Evolutionary conservation across 1,140 invertebrate genomes (phyloP).

Genomic region (Andrena cerasifolii): DNA sequence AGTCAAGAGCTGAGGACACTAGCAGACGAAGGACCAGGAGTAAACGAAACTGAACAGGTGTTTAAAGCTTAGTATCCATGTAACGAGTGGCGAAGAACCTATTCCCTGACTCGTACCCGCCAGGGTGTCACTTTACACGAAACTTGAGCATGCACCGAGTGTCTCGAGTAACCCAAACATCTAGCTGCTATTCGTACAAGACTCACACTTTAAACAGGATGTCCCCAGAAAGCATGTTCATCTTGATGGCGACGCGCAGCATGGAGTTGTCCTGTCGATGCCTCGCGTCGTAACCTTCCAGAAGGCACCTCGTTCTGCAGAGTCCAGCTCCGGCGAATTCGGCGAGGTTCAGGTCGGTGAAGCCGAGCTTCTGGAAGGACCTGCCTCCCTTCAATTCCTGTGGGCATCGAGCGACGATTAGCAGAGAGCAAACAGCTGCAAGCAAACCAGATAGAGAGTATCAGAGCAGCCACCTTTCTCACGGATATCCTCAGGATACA

Average conservation of each 20-base stretch:
- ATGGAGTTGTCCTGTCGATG: conserved; percentile 98
- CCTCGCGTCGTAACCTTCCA: conserved; percentile 96
- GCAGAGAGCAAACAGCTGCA: neutral
- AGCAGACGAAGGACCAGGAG: no score
- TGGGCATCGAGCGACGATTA: conserved; percentile 47
- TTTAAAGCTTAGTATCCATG: no score
- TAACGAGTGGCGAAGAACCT: no score
- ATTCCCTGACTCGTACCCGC: no score
- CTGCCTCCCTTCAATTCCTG: conserved; percentile 93
- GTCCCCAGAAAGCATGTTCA: conserved; percentile 97
- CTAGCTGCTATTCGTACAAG: no score
- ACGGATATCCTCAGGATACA: conserved; percentile 96
- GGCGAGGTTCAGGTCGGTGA: conserved; percentile 97
- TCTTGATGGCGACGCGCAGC: conserved; percentile 93
- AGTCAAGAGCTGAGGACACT: no score
- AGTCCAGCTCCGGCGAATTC: conserved; percentile 97
- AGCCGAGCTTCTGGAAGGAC: conserved; percentile 97
- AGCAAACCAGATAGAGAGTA: no score
- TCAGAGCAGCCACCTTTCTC: conserved; percentile 88
- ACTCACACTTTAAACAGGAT: conserved; percentile 98
- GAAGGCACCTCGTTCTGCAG: conserved; percentile 91
- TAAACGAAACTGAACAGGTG: no score
- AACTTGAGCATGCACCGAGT: no score
- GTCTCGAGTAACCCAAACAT: no score
- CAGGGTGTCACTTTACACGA: no score